Conservation (phyloP, 2,113 vertebrate species). For the Tenebrosternarchus preto region DNA sequence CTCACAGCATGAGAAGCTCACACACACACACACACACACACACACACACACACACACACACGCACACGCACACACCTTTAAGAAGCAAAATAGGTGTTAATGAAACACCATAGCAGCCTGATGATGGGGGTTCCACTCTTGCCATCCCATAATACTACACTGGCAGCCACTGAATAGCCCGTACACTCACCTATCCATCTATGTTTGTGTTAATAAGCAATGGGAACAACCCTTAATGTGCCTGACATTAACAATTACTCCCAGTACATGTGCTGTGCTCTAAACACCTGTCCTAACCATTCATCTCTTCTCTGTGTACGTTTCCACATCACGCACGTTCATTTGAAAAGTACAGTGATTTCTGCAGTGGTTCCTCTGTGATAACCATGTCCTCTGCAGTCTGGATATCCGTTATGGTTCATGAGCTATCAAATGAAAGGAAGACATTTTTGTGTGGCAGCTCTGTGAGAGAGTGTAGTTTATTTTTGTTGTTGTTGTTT, state of each 20-base stretch:
- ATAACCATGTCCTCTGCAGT: not conserved
- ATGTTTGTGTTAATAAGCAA: not conserved
- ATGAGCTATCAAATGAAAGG: not conserved
- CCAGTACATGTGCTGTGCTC: conserved; percentile 28
- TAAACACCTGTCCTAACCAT: conserved; percentile 8
- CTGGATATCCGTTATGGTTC: not conserved
- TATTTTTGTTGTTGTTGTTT: not conserved
- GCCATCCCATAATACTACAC: not conserved
- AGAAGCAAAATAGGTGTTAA: conserved; percentile 41
- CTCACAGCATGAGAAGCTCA: not conserved
- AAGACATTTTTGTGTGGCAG: conserved; percentile 6
- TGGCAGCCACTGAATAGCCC: conserved; percentile 13
- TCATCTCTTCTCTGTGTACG: not conserved
- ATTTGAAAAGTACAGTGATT: not conserved
- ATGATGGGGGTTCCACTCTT: conserved; percentile 5
- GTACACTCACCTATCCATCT: conserved; percentile 1
- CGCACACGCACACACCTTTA: not conserved
- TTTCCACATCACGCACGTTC: not conserved
- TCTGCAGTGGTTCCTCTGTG: too few species aligned
- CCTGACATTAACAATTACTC: conserved; percentile 34
- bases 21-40: conserved; percentile 19
- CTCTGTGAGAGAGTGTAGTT: conserved; percentile 4
- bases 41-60: conserved; percentile 18
- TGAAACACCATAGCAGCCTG: conserved; percentile 42
- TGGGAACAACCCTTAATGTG: conserved; percentile 21